These are phyloP conservation scores for Siphamia tubifer DNA, from an alignment of 2,113 vertebrate genomes.

Conservation along the genomic window DNA sequence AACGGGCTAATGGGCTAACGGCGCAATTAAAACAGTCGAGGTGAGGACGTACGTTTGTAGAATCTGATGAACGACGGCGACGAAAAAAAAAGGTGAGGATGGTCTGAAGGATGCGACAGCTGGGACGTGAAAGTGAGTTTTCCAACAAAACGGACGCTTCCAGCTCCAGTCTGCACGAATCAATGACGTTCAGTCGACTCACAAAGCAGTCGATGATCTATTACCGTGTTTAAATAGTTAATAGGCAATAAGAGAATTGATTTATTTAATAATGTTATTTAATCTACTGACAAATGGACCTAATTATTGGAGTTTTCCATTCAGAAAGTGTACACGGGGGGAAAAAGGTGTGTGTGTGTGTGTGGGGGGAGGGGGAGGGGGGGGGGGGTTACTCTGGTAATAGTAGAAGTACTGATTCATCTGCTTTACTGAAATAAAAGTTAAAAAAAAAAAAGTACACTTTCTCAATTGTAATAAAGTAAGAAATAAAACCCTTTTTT, in stretches of 20 bases:
- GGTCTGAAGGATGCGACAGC: neutral
- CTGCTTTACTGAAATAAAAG: too few species aligned
- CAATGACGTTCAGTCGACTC: constrained; percentile 23
- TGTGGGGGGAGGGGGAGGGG: too few species aligned
- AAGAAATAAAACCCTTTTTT: too few species aligned
- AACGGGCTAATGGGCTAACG: too few species aligned
- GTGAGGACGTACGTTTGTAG: constrained; percentile 11
- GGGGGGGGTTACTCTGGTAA: too few species aligned
- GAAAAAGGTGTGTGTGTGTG: too few species aligned
- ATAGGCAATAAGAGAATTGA: constrained; percentile 44
- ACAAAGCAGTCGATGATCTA: constrained; percentile 35
- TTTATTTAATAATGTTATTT: constrained; percentile 43
- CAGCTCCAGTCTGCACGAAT: constrained; percentile 16
- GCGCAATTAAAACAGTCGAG: constrained; percentile 62
- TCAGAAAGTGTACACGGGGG: constrained; percentile 33
- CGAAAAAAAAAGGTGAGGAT: neutral
- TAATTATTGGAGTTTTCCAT: constrained; percentile 28
- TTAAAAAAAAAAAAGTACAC: too few species aligned
- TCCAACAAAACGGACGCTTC: neutral
- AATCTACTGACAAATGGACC: constrained; percentile 32
- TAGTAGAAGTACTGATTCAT: too few species aligned
- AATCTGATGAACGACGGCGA: constrained; percentile 28
- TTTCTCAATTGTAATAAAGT: too few species aligned
- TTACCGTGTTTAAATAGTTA: constrained; percentile 53
- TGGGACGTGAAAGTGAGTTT: constrained; percentile 12